phyloP scores from a whole-genome alignment of 2,797 vertebrate genomes.

The Eulemur coronatus region DNA sequence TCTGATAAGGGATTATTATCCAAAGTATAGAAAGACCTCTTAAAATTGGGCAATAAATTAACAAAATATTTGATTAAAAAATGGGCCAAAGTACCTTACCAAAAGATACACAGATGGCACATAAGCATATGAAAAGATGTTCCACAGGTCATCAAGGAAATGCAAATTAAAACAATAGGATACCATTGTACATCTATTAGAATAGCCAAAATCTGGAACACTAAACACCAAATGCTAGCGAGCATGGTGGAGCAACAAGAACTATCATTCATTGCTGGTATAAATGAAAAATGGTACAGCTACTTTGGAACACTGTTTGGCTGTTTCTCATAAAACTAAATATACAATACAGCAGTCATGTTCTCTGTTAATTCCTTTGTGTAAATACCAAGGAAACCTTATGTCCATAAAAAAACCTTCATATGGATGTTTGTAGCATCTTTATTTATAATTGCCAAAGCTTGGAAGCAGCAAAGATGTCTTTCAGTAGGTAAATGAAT shows the following conservation, averaged over 20 bases:
- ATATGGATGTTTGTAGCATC: not conserved
- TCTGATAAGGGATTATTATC: not conserved
- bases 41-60: not conserved
- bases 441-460: not conserved
- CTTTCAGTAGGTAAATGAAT: too few species aligned
- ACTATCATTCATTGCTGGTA: not conserved
- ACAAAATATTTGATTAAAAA: not conserved
- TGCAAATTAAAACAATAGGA: not conserved
- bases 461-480: too few species aligned
- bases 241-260: not conserved
- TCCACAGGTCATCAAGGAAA: too few species aligned
- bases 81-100: not conserved
- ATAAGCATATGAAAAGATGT: too few species aligned
- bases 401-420: not conserved
- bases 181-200: not conserved
- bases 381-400: not conserved
- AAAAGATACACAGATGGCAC: not conserved
- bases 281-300: too few species aligned
- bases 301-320: too few species aligned
- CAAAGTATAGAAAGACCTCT: not conserved
- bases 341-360: not conserved
- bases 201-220: not conserved
- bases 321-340: too few species aligned
- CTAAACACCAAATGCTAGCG: not conserved
- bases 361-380: not conserved